A percentile compares a stretch with the other conserved stretches of the same genome.
phyloP scores from a whole-genome alignment of 2,888 invertebrate species.

The Hedychridium roseum region DNA sequence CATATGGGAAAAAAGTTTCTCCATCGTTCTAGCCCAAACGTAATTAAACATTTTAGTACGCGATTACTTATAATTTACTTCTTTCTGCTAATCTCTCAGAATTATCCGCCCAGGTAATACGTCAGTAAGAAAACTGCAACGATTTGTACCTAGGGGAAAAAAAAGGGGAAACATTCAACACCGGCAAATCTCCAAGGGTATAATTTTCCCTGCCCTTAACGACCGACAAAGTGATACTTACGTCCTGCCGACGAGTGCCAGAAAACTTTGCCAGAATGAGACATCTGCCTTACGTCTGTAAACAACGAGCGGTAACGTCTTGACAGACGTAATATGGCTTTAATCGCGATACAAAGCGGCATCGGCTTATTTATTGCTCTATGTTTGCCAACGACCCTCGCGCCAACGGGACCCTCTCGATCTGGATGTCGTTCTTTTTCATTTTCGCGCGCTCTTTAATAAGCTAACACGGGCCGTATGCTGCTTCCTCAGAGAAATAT shows the following conservation, averaged over 20 bases:
- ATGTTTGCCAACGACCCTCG: conserved; percentile 42
- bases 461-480: too few species aligned
- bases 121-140: too few species aligned
- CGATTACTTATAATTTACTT: too few species aligned
- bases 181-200: conserved; percentile 16
- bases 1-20: too few species aligned
- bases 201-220: conserved; percentile 29
- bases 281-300: conserved; percentile 53
- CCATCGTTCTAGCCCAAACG: too few species aligned
- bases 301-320: conserved; percentile 53
- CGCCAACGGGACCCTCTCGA: conserved; percentile 15
- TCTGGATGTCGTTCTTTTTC: conserved; percentile 3
- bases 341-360: conserved; percentile 58
- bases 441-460: conserved; percentile 23
- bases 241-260: conserved; percentile 51
- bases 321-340: conserved; percentile 62
- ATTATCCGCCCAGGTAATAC: too few species aligned
- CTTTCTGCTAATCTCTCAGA: too few species aligned
- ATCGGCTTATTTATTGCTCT: conserved; percentile 42
- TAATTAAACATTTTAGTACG: too few species aligned
- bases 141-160: too few species aligned
- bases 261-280: conserved; percentile 56
- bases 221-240: conserved; percentile 44
- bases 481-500: too few species aligned
- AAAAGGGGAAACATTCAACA: too few species aligned